These are phyloP conservation scores for Heliconius hortense DNA, from an alignment of 2,888 invertebrate species.

Conservation along the genomic window DNA sequence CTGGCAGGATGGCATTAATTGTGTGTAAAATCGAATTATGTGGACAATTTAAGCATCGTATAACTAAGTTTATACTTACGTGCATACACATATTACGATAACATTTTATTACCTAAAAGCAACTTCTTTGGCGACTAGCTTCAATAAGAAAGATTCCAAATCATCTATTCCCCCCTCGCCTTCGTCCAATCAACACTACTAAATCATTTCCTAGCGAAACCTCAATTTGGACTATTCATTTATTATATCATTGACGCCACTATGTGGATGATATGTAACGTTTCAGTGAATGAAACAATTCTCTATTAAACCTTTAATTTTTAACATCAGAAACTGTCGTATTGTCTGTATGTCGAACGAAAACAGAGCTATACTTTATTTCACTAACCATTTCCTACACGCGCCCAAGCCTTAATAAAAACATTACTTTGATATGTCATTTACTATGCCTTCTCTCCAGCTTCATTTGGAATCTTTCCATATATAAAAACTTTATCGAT, in stretches of 20 bases:
- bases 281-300: conserved; percentile 67
- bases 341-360: conserved; percentile 75
- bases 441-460: conserved; percentile 68
- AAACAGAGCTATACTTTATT: conserved; percentile 57
- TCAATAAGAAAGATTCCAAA: conserved; percentile 81
- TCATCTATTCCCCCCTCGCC: conserved; percentile 49
- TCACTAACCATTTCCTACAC: conserved; percentile 65
- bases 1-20: conserved; percentile 78
- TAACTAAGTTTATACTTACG: conserved; percentile 75
- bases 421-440: conserved; percentile 79
- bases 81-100: conserved; percentile 73
- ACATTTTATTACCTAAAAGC: conserved; percentile 77
- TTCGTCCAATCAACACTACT: conserved; percentile 36
- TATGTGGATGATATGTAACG: conserved; percentile 77
- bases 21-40: conserved; percentile 77
- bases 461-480: conserved; percentile 80
- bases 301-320: conserved; percentile 74
- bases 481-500: conserved; percentile 65
- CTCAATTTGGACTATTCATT: conserved; percentile 58
- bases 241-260: conserved; percentile 69
- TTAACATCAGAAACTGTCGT: conserved; percentile 72
- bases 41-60: conserved; percentile 80
- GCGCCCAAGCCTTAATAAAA: conserved; percentile 56
- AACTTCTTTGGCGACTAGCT: conserved; percentile 77
- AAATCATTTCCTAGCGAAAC: conserved; percentile 47